Evolutionary conservation across 2,888 invertebrate species (phyloP).

Genomic region (Embidobia sp.): DNA sequence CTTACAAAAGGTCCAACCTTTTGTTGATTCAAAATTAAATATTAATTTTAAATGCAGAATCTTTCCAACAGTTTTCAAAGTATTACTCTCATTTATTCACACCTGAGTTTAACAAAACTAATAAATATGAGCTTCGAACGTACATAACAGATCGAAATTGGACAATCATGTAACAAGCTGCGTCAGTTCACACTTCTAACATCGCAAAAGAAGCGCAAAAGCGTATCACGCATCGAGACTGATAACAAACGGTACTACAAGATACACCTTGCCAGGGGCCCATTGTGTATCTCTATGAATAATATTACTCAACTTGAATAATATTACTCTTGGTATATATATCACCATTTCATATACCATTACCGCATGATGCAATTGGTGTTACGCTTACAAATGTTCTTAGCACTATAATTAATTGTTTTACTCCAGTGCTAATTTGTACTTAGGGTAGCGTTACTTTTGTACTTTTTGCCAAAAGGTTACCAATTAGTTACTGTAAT

Average conservation of each 20-base stretch:
- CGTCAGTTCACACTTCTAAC: slow-evolving; percentile 12
- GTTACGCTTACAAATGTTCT: slow-evolving; percentile 35
- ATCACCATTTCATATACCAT: slow-evolving; percentile 38
- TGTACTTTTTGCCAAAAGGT: background rate
- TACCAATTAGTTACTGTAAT: background rate
- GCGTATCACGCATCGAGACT: slow-evolving; percentile 29
- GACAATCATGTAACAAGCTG: background rate
- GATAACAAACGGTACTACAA: slow-evolving; percentile 30
- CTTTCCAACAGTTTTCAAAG: no score
- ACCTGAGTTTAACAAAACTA: no score
- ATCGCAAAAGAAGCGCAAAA: slow-evolving; percentile 24
- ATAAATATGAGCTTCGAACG: no score
- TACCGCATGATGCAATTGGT: slow-evolving; percentile 38
- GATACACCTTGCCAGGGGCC: slow-evolving; percentile 48
- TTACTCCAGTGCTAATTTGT: slow-evolving; percentile 18
- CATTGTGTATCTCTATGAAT: slow-evolving; percentile 41
- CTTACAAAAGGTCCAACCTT: no score
- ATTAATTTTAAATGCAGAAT: no score
- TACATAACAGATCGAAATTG: no score
- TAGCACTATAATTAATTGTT: slow-evolving; percentile 33
- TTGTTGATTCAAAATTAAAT: no score
- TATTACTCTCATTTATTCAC: no score
- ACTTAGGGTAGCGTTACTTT: slow-evolving; percentile 3
- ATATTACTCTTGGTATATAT: slow-evolving; percentile 19
- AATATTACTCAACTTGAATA: slow-evolving; percentile 47